These are phyloP conservation scores for Macquaria australasica DNA, from an alignment of 2,113 vertebrate species.

Conservation along the genomic window DNA sequence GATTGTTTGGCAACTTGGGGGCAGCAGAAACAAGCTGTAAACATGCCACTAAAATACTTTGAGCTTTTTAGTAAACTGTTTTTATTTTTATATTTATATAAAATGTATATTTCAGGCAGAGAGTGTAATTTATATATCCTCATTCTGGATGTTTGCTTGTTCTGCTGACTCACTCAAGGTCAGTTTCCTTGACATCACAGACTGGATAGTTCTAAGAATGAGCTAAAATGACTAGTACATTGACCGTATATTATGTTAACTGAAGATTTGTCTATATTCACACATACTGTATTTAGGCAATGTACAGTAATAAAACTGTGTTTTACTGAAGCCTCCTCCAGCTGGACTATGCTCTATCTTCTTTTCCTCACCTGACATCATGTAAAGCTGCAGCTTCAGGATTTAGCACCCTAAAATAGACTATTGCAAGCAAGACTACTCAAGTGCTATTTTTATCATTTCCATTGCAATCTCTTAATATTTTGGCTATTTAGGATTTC, in stretches of 20 bases:
- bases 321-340: not conserved
- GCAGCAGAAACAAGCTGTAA: not conserved
- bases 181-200: not conserved
- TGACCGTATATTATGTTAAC: not conserved
- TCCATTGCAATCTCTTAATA: not conserved
- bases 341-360: slow-evolving; percentile 1
- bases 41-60: too few species aligned
- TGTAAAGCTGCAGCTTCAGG: slow-evolving; percentile 32
- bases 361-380: slow-evolving; percentile 26
- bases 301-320: not conserved
- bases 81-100: too few species aligned
- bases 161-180: not conserved
- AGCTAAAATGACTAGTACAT: not conserved
- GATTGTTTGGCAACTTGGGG: not conserved
- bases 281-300: not conserved
- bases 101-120: not conserved
- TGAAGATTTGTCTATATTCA: not conserved
- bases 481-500: slow-evolving; percentile 10
- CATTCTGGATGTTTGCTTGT: not conserved
- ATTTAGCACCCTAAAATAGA: slow-evolving; percentile 28
- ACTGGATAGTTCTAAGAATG: not conserved
- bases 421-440: not conserved
- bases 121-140: not conserved
- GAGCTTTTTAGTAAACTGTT: too few species aligned
- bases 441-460: slow-evolving; percentile 23